Base-by-base conservation (phyloP, 1,140 invertebrate species). In the Sitobion miscanthi region DNA sequence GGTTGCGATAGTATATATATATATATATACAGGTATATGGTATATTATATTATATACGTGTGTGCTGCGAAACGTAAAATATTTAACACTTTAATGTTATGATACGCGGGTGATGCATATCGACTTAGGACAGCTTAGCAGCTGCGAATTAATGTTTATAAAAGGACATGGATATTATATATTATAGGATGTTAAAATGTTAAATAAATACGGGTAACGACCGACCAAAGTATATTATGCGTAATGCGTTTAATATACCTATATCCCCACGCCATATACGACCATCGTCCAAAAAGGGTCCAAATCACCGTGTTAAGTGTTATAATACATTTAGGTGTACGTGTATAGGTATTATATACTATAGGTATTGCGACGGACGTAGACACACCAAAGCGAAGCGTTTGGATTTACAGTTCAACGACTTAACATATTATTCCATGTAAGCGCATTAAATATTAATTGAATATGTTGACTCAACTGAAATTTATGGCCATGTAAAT, bases 381-480 rank as follows among this genome's bases (percentile, higher is more conserved):
- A n/a, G 4, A 77, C 30, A 14, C 23, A 54, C 30, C 14, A 9
- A 7, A 57, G 30, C 62, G 30, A 30, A 30, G 11, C 30, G 62
- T 77, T 77, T n/a, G 62, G 62, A 77, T n/a, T 77, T 77, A 77
- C n/a, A 77, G 62, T 77, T 77, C 62, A 77, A 77, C 62, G 62
- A 77, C 62, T 69, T 30, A 5, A 69, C n/a, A n/a, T 77, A 77
- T n/a, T n/a, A 77, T 77, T 77, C n/a, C 14, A 14, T n/a, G 30
- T 77, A 77, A 77, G 62, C 62, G 62, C 30, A 35, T 77, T 77
- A 77, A 77, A 77, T 77, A 77, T n/a, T 77, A 77, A 77, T 77
- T 77, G 62, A 77, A 77, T 77, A n/a, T n/a, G 62, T 77, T 77
- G 62, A 77, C n/a, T 77, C 62, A n/a, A 77, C 62, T 77, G n/a